Percentiles rank a stretch among this genome's conserved stretches.
Conservation (phyloP, 2,888 invertebrate genomes). For the Apamea anceps region DNA sequence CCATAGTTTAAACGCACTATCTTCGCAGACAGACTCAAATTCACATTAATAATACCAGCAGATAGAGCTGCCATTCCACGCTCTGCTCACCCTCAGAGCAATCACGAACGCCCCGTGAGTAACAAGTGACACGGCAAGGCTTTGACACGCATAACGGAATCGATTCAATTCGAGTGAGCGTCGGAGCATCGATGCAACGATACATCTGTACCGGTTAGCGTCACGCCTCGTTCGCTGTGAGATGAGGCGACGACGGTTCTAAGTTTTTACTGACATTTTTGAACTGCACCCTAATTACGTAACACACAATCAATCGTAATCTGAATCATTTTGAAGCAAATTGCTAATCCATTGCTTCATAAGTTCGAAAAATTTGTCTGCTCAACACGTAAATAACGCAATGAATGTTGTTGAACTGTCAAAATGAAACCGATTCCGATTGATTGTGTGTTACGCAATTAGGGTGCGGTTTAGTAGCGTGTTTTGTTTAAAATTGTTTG, state of each 20-base stretch:
- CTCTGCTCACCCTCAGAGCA: conserved; percentile 20
- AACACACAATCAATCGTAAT: too few species aligned
- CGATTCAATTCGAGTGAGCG: conserved; percentile 31
- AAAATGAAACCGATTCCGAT: too few species aligned
- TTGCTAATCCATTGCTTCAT: too few species aligned
- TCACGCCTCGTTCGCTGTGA: conserved; percentile 33
- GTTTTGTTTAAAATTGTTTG: not conserved
- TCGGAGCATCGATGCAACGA: conserved; percentile 27
- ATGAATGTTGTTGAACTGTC: too few species aligned
- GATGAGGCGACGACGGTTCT: not conserved
- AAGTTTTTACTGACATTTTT: not conserved
- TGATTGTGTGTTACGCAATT: too few species aligned
- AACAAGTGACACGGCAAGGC: conserved; percentile 38
- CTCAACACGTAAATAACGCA: too few species aligned
- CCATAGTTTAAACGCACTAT: not conserved
- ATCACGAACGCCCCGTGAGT: conserved; percentile 20
- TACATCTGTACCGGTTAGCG: conserved; percentile 12
- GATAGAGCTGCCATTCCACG: conserved; percentile 6
- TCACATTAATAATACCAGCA: conserved; percentile 2
- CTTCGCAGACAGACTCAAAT: not conserved
- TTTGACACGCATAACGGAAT: conserved; percentile 50
- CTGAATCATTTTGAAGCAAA: too few species aligned
- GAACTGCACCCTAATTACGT: too few species aligned
- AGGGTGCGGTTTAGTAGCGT: too few species aligned
- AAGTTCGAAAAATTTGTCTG: too few species aligned